Evolutionary conservation across 2,113 vertebrate species (phyloP).

Genomic region (Syngnathus typhle): DNA sequence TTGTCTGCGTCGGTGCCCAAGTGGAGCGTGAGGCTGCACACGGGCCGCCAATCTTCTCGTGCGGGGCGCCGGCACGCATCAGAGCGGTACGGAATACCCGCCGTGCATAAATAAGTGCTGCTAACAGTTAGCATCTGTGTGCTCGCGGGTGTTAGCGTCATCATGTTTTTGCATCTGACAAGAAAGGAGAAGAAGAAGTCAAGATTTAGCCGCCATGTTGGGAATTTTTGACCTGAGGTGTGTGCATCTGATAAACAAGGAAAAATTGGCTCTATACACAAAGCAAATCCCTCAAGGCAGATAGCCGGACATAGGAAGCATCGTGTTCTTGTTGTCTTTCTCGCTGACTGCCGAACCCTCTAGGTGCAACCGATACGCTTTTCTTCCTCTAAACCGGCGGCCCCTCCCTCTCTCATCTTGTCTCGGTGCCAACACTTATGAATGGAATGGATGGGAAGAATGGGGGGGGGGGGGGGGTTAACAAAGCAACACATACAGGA

Average conservation of each 20-base stretch:
- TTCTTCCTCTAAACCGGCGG: conserved; percentile 36
- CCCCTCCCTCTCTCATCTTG: conserved; percentile 21
- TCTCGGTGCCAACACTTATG: conserved; percentile 51
- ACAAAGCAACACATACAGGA: conserved; percentile 17
- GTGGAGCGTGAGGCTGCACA: conserved; percentile 34
- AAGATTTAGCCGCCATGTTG: too few species aligned
- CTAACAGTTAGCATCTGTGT: conserved; percentile 29
- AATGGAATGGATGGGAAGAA: conserved; percentile 46
- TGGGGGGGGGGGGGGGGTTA: conserved; percentile 16
- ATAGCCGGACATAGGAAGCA: conserved; percentile 28
- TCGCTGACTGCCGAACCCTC: conserved; percentile 24
- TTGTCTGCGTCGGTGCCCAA: conserved; percentile 33
- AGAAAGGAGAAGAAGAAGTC: conserved; percentile 7
- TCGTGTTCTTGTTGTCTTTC: conserved; percentile 38
- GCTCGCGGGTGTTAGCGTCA: conserved; percentile 6
- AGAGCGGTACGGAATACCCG: conserved; percentile 41
- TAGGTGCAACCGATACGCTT: conserved; percentile 46
- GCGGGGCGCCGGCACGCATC: conserved; percentile 40
- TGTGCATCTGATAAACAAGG: too few species aligned
- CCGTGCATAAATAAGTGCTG: conserved; percentile 44
- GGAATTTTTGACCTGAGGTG: too few species aligned
- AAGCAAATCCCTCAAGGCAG: neutral
- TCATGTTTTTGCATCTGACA: neutral
- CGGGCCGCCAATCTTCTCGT: conserved; percentile 29
- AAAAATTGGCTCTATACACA: conserved; percentile 1